Evolutionary conservation across 2,113 vertebrate species (phyloP).

Genomic region (Phylloscopus trochiloides): DNA sequence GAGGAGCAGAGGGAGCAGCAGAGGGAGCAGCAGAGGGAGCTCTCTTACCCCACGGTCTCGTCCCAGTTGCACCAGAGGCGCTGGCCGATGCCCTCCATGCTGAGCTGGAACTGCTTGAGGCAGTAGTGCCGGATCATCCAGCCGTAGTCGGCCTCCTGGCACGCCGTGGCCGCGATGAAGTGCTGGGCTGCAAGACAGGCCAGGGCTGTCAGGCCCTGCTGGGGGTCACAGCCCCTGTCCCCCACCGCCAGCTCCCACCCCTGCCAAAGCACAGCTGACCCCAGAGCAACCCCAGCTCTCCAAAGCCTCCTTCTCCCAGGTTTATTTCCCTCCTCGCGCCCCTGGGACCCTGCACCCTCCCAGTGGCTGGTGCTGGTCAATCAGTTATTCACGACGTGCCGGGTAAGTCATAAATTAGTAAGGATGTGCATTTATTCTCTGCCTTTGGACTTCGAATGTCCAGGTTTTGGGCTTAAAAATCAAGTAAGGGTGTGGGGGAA

Average conservation of each 20-base stretch:
- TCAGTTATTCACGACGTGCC: background rate
- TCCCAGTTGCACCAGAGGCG: slow-evolving; percentile 88
- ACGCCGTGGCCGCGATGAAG: slow-evolving; percentile 66
- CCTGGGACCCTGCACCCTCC: background rate
- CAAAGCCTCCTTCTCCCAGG: background rate
- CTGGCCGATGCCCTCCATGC: slow-evolving; percentile 85
- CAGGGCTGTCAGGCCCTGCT: background rate
- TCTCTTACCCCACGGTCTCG: slow-evolving; percentile 84
- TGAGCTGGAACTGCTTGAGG: slow-evolving; percentile 78
- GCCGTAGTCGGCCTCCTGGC: slow-evolving; percentile 73
- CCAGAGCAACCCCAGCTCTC: background rate
- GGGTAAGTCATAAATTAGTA: background rate
- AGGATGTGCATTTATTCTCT: background rate
- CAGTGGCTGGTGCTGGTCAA: accelerated
- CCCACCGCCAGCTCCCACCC: accelerated
- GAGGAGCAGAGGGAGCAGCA: background rate
- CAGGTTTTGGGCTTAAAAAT: background rate
- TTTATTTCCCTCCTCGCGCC: background rate
- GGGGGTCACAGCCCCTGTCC: background rate
- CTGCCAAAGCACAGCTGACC: background rate
- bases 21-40: background rate
- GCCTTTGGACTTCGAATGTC: background rate
- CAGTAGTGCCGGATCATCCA: slow-evolving; percentile 81
- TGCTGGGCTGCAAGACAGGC: slow-evolving; percentile 70
- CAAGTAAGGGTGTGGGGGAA: background rate